phyloP scores from a whole-genome alignment of 2,888 invertebrate species.

The Panopea generosa region DNA sequence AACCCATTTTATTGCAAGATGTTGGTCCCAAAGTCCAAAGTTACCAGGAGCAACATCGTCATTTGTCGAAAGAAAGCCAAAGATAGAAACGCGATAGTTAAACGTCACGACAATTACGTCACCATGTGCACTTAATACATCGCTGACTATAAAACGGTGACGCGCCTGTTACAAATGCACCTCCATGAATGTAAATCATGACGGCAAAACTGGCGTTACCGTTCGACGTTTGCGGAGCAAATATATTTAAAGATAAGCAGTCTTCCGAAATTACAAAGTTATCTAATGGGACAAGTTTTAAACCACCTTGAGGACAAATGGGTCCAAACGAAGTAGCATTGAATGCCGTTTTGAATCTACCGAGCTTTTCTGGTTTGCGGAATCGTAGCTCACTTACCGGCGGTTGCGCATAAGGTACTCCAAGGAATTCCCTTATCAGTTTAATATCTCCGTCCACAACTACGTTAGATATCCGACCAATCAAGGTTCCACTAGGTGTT shows the following conservation, averaged over 20 bases:
- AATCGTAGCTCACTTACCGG: constrained; percentile 44
- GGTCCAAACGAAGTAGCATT: constrained; percentile 42
- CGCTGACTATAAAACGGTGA: constrained; percentile 38
- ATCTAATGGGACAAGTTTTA: constrained; percentile 10
- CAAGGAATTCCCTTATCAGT: constrained; percentile 29
- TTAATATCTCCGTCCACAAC: background rate
- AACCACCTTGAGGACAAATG: constrained; percentile 39
- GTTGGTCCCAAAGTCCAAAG: constrained; percentile 74
- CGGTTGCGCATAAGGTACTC: constrained; percentile 49
- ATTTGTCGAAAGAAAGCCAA: constrained; percentile 70
- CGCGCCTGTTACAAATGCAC: constrained; percentile 43
- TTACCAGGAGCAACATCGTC: constrained; percentile 66
- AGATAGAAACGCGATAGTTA: constrained; percentile 66
- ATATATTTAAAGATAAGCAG: constrained; percentile 56
- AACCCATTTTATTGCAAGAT: constrained; percentile 72
- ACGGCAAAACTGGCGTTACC: constrained; percentile 23
- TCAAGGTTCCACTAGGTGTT: constrained; percentile 6
- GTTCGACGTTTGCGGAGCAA: constrained; percentile 21
- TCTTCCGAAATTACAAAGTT: constrained; percentile 40
- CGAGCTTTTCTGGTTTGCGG: constrained; percentile 37
- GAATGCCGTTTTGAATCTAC: constrained; percentile 14
- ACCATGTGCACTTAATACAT: constrained; percentile 38
- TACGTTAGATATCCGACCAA: constrained; percentile 1
- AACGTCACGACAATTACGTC: constrained; percentile 66
- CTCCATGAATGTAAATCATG: constrained; percentile 59